Percentiles rank a stretch among this genome's conserved stretches.
These are phyloP conservation scores for Astur gentilis DNA, from an alignment of 2,113 vertebrate species.

Conservation along the genomic window DNA sequence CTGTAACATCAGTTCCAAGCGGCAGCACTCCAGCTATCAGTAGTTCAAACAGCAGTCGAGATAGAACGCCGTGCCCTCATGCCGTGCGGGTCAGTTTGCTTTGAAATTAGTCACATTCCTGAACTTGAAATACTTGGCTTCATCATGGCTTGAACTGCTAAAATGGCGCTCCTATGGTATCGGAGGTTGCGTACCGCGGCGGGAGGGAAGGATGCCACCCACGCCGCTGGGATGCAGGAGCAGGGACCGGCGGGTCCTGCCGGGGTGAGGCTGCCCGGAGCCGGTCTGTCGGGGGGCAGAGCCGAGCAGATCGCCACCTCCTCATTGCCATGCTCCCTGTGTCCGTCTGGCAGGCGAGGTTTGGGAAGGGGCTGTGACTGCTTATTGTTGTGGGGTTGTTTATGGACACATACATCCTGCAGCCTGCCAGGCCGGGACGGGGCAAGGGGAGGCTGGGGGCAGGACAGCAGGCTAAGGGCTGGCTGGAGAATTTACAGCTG, in stretches of 20 bases:
- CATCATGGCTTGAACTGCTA: not conserved
- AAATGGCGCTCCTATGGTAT: accelerated
- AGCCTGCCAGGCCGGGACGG: not conserved
- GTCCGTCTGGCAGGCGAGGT: accelerated
- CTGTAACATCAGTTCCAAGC: not conserved
- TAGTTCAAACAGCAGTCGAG: not conserved
- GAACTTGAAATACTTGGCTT: not conserved
- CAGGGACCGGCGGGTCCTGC: not conserved
- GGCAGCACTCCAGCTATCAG: not conserved
- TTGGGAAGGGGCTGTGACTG: not conserved
- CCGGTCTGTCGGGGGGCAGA: not conserved
- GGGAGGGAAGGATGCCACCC: not conserved
- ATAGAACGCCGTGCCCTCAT: not conserved
- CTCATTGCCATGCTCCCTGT: constrained; percentile 2
- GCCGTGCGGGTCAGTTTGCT: not conserved
- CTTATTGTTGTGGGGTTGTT: not conserved
- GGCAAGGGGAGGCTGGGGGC: not conserved
- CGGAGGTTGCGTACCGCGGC: accelerated
- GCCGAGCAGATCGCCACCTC: not conserved
- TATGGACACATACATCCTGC: not conserved
- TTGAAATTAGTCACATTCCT: not conserved
- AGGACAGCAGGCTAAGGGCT: not conserved
- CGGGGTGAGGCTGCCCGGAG: not conserved
- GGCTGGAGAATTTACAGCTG: not conserved
- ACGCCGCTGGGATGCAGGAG: not conserved